A percentile compares a stretch with the other conserved stretches of the same genome.
phyloP scores from a whole-genome alignment of 1,140 invertebrate species.

The Anagrus nilaparvatae region DNA sequence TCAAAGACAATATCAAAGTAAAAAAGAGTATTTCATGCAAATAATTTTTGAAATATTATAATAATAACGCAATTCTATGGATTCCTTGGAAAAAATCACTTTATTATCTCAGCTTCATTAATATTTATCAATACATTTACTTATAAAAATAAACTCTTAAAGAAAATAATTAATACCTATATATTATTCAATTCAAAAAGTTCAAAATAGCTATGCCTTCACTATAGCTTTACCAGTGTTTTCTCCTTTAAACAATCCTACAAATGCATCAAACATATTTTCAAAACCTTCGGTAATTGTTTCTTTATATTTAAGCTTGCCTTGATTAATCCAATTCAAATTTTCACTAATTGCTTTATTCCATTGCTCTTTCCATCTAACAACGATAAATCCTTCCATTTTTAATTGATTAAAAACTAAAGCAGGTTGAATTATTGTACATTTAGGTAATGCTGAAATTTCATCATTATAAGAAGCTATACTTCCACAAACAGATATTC shows the following conservation, averaged over 20 bases:
- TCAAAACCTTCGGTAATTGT: slow-evolving; percentile 44
- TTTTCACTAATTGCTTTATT: slow-evolving; percentile 48
- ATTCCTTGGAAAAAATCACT: too few species aligned
- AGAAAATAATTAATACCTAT: too few species aligned
- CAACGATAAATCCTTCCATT: slow-evolving; percentile 51
- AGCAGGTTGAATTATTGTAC: slow-evolving; percentile 41
- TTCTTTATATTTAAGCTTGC: slow-evolving; percentile 50
- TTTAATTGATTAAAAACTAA: slow-evolving; percentile 45
- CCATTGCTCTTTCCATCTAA: slow-evolving; percentile 42
- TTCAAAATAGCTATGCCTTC: too few species aligned
- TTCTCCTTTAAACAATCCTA: slow-evolving; percentile 49
- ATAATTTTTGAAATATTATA: too few species aligned
- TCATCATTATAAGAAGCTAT: slow-evolving; percentile 47
- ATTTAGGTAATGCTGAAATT: slow-evolving; percentile 23
- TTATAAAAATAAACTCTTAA: too few species aligned
- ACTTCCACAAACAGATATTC: slow-evolving; percentile 53
- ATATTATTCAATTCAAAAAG: too few species aligned
- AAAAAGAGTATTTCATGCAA: too few species aligned
- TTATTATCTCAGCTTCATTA: too few species aligned
- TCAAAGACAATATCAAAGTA: too few species aligned
- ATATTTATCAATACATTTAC: too few species aligned
- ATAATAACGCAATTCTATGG: too few species aligned
- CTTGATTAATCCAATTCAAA: slow-evolving; percentile 44
- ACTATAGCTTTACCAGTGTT: slow-evolving; percentile 57
- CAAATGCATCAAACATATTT: slow-evolving; percentile 42